Evolutionary conservation across 1,140 invertebrate species (phyloP).

Genomic region (Tyrophagus putrescentiae): DNA sequence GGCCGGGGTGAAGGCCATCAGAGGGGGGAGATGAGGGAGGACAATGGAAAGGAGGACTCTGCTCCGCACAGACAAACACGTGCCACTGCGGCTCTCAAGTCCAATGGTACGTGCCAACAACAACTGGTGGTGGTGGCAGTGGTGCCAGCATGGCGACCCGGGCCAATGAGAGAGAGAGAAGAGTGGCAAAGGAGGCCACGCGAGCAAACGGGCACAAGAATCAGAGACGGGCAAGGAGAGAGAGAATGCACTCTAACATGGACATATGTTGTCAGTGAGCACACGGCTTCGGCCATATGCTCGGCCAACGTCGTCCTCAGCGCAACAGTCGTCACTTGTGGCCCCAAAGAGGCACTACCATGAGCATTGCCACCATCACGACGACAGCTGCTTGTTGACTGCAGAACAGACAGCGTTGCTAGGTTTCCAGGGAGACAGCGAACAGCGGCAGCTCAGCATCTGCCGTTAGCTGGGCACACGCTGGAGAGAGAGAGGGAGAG

Average conservation of each 20-base stretch:
- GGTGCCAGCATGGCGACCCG: background rate
- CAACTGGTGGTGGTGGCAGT: too few species aligned
- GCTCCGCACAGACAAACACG: too few species aligned
- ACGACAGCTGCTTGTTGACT: slow-evolving; percentile 15
- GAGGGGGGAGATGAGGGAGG: background rate
- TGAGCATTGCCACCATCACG: too few species aligned
- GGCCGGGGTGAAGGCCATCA: slow-evolving; percentile 3
- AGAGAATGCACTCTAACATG: too few species aligned
- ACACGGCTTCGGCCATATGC: slow-evolving; percentile 1
- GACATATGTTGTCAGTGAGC: slow-evolving; percentile 4
- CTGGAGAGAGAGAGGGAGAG: background rate
- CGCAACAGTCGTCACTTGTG: background rate
- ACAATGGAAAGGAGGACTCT: too few species aligned
- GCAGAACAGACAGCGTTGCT: background rate
- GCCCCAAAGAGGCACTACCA: background rate
- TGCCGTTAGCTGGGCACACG: background rate
- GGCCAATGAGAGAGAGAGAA: background rate
- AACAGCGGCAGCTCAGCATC: background rate
- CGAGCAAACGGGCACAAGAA: background rate
- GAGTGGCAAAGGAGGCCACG: background rate
- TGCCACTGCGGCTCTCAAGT: background rate
- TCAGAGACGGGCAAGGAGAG: slow-evolving; percentile 3
- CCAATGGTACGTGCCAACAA: too few species aligned
- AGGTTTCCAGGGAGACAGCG: too few species aligned
- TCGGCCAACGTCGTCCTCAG: background rate